phyloP scores from a whole-genome alignment of 2,797 vertebrate species.

The Poeciliopsis gracilis region DNA sequence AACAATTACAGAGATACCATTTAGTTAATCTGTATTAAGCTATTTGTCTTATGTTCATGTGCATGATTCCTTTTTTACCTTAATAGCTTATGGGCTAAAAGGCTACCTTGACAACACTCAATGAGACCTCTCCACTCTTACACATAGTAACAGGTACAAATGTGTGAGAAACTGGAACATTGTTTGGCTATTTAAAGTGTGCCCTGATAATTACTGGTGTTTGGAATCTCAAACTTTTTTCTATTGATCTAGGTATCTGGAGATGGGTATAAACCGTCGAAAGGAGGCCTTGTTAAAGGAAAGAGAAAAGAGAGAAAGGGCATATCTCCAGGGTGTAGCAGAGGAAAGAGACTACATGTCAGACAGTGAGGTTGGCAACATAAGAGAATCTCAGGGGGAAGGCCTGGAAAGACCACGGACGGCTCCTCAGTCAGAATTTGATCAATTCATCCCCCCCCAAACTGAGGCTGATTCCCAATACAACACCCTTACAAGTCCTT shows the following conservation, averaged over 20 bases:
- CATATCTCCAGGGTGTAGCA: conserved; percentile 98
- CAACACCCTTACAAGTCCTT: conserved; percentile 91
- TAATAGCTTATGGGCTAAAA: conserved; percentile 80
- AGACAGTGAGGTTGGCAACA: conserved; percentile 97
- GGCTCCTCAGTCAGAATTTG: conserved; percentile 95
- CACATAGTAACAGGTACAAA: conserved; percentile 78
- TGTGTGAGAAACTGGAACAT: conserved; percentile 71
- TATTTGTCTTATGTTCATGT: conserved; percentile 61
- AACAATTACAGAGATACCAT: conserved; percentile 3
- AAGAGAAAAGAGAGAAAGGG: conserved; percentile 96
- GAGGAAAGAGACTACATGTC: conserved; percentile 99
- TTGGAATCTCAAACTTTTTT: conserved; percentile 22
- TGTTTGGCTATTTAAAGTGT: conserved; percentile 33
- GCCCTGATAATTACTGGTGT: conserved; percentile 2
- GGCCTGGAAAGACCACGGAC: conserved; percentile 94
- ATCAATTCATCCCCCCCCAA: conserved; percentile 94
- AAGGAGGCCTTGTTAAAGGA: conserved; percentile 98
- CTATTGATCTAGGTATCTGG: conserved; percentile 86
- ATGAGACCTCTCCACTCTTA: conserved; percentile 74
- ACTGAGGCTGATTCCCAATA: conserved; percentile 94
- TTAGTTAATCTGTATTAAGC: conserved; percentile 45
- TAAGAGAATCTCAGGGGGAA: conserved; percentile 89
- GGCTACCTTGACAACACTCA: conserved; percentile 78
- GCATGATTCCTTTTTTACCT: conserved; percentile 72
- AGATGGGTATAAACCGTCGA: conserved; percentile 99